phyloP scores from a whole-genome alignment of 1,140 invertebrate species.

The Rhysida immarginata region DNA sequence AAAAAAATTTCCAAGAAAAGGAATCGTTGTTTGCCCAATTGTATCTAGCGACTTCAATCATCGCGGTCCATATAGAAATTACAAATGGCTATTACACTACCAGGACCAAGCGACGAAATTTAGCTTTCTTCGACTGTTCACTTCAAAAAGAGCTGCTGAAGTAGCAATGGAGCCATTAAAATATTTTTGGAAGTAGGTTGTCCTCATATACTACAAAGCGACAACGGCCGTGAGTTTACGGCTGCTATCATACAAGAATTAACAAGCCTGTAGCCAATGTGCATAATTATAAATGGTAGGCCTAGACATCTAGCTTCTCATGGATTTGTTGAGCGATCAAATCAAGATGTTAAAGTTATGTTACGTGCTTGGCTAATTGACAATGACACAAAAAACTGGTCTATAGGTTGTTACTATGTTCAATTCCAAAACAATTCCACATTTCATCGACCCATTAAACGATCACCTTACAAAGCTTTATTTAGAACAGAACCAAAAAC shows the following conservation, averaged over 20 bases:
- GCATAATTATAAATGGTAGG: conserved; percentile 14
- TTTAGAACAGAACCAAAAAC: neutral
- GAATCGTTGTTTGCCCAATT: neutral
- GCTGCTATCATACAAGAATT: conserved; percentile 25
- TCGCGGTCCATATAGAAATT: neutral
- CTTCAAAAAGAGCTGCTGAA: conserved; percentile 6
- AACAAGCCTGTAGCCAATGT: conserved; percentile 19
- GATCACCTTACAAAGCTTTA: conserved; percentile 13
- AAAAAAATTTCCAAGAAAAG: conserved; percentile 3
- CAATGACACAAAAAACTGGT: conserved; percentile 2
- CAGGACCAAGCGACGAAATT: neutral
- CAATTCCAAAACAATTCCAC: neutral
- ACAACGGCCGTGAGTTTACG: conserved; percentile 17
- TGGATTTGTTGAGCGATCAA: conserved; percentile 18
- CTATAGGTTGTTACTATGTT: conserved; percentile 15
- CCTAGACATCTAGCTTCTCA: conserved; percentile 21
- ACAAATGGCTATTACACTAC: neutral
- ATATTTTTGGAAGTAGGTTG: conserved; percentile 22
- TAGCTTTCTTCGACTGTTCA: neutral
- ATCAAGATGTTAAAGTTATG: conserved; percentile 16
- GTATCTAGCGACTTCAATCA: conserved; percentile 7
- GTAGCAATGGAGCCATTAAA: conserved; percentile 17
- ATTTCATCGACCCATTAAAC: conserved; percentile 17
- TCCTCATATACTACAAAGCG: conserved; percentile 18
- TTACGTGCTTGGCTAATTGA: conserved; percentile 8